Evolutionary conservation across 2,113 vertebrate genomes (phyloP).

Genomic region (Podiceps cristatus): DNA sequence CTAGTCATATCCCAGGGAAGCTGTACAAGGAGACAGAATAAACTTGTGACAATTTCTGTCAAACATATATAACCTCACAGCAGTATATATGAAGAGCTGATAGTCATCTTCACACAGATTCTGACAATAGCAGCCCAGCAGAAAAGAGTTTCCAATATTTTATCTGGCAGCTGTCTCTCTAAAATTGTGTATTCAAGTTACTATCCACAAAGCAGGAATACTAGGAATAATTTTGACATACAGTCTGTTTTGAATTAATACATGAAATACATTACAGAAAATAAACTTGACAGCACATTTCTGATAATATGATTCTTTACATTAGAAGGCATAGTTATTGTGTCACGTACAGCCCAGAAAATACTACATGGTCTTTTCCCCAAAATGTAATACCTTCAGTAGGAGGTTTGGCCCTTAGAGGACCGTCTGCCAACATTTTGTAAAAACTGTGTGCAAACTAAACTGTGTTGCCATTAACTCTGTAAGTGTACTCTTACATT

Average conservation of each 20-base stretch:
- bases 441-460: background rate
- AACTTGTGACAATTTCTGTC: background rate
- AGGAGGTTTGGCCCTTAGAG: background rate
- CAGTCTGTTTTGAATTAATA: background rate
- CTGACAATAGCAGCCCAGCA: background rate
- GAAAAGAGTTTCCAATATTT: background rate
- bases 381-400: background rate
- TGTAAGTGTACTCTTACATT: background rate
- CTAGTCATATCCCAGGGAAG: background rate
- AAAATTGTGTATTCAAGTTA: background rate
- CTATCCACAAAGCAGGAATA: background rate
- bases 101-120: background rate
- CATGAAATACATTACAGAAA: background rate
- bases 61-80: background rate
- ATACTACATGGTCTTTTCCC: background rate
- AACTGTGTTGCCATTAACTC: background rate
- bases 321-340: background rate
- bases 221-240: background rate
- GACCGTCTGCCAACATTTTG: background rate
- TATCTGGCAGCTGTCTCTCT: background rate
- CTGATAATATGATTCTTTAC: background rate
- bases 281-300: background rate
- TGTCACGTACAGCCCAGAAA: background rate
- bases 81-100: background rate
- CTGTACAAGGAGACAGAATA: background rate